phyloP scores from a whole-genome alignment of 2,888 invertebrate genomes.

The Unio delphinus region DNA sequence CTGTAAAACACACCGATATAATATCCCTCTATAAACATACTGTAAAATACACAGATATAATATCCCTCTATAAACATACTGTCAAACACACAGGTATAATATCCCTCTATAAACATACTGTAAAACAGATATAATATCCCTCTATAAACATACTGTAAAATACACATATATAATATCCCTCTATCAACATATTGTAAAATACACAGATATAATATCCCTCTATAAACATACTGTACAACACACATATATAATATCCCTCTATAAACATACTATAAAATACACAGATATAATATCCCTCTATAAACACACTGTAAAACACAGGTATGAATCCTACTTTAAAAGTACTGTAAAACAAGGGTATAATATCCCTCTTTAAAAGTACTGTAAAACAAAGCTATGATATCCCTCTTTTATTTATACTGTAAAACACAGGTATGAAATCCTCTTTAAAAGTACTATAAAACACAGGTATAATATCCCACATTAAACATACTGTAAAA shows the following conservation, averaged over 20 bases:
- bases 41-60: slow-evolving; percentile 6
- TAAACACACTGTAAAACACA: slow-evolving; percentile 17
- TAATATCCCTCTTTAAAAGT: too few species aligned
- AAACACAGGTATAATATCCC: too few species aligned
- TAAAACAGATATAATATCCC: not conserved
- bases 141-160: slow-evolving; percentile 16
- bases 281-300: not conserved
- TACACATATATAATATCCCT: not conserved
- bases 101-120: not conserved
- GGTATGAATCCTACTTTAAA: not conserved
- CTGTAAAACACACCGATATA: not conserved
- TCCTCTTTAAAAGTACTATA: not conserved
- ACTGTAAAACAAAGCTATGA: not conserved
- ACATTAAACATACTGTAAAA: not conserved
- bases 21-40: slow-evolving; percentile 4
- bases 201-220: not conserved
- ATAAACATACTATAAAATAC: not conserved
- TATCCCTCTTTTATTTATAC: slow-evolving; percentile 2
- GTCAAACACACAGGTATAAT: too few species aligned
- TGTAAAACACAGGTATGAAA: slow-evolving; percentile 6
- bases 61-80: not conserved
- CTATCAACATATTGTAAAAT: not conserved
- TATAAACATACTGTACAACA: slow-evolving; percentile 16
- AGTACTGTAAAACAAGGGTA: too few species aligned
- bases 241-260: not conserved